A percentile compares a stretch with the other conserved stretches of the same genome.
Evolutionary conservation across 1,140 invertebrate genomes (phyloP).

Genomic region (Lordiphosa stackelbergi): DNA sequence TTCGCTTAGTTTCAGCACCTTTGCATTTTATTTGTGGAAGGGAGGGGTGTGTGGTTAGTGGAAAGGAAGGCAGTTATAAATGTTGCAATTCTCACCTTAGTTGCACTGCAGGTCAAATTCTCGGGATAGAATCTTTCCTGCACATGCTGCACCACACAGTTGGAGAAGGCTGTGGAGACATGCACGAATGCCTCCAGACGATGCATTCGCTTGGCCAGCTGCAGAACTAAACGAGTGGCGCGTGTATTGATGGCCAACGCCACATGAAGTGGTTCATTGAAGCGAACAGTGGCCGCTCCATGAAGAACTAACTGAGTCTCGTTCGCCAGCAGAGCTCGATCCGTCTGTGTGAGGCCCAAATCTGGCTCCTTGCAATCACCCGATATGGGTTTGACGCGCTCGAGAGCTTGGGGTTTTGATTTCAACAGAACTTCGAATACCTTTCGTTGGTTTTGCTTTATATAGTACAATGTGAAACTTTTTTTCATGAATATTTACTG

Average conservation of each 20-base stretch:
- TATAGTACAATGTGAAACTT: fast-evolving
- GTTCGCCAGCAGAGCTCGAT: conserved; percentile 62
- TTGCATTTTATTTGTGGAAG: no score
- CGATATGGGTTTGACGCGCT: conserved; percentile 74
- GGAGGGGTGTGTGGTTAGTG: no score
- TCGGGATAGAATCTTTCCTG: conserved; percentile 86
- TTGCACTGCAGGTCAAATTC: conserved; percentile 79
- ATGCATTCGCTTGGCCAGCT: conserved; percentile 81
- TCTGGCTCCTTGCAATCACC: conserved; percentile 80
- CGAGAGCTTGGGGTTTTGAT: conserved; percentile 7
- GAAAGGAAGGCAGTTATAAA: no score
- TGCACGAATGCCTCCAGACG: conserved; percentile 83
- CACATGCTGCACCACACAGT: conserved; percentile 81
- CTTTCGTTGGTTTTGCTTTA: conserved; percentile 4
- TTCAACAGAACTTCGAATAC: conserved; percentile 25
- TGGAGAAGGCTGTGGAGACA: conserved; percentile 85
- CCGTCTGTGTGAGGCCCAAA: conserved; percentile 82
- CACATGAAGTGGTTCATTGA: conserved; percentile 86
- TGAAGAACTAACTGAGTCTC: conserved; percentile 87
- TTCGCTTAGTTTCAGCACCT: conserved; percentile 78
- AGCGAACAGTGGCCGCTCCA: conserved; percentile 88
- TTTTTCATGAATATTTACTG: conserved; percentile 27
- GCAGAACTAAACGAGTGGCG: conserved; percentile 79
- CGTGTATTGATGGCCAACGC: conserved; percentile 80
- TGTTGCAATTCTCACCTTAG: conserved; percentile 76